Evolutionary conservation across 1,140 invertebrate genomes (phyloP).

Genomic region (Plutomurus gul): DNA sequence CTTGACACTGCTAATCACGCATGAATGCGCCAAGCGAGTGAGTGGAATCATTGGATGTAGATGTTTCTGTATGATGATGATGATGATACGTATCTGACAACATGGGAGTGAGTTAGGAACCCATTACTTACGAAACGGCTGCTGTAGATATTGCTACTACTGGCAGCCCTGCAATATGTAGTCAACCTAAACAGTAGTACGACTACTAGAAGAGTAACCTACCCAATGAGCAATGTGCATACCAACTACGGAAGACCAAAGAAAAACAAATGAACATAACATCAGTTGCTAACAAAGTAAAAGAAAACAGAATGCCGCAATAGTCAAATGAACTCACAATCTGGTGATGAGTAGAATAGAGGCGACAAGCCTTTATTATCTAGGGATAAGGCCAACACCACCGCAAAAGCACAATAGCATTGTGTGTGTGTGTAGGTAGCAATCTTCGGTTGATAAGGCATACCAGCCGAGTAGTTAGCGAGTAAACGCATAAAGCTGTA

Average conservation of each 20-base stretch:
- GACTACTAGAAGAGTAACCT: too few relatives aligned
- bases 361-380: background rate
- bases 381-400: background rate
- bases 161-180: background rate
- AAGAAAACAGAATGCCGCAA: background rate
- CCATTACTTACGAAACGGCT: background rate
- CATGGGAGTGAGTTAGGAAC: background rate
- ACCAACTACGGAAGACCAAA: background rate
- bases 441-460: background rate
- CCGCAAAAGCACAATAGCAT: background rate
- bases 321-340: background rate
- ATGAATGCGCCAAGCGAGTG: background rate
- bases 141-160: too few relatives aligned
- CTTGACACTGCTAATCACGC: constrained; percentile 6
- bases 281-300: background rate
- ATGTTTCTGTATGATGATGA: constrained; percentile 11
- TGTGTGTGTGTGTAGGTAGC: background rate
- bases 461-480: background rate
- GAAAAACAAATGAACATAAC: background rate
- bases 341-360: background rate
- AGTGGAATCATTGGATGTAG: background rate
- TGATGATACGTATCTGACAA: constrained; percentile 10
- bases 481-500: background rate
- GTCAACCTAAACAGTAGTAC: background rate
- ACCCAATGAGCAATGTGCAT: too few relatives aligned